Evolutionary conservation across 2,888 invertebrate species (phyloP).

Genomic region (Leptopilina syphax): DNA sequence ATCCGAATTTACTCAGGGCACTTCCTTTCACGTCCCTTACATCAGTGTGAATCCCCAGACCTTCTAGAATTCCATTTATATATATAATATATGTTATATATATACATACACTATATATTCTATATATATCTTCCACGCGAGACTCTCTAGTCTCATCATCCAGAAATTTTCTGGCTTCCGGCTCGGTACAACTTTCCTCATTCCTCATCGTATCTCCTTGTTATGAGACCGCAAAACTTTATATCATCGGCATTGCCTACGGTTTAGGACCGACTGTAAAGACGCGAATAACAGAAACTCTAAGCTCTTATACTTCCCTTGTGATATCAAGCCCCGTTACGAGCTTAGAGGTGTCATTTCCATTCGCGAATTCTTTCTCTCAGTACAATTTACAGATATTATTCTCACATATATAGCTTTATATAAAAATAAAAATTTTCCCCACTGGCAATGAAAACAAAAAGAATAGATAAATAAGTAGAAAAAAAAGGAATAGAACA

Average conservation of each 20-base stretch:
- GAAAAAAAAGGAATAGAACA: too few relatives aligned
- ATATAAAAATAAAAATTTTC: background rate
- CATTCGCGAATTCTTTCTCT: conserved; percentile 3
- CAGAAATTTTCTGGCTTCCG: conserved; percentile 69
- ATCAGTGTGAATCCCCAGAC: background rate
- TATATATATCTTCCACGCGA: conserved; percentile 31
- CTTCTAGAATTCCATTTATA: background rate
- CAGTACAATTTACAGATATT: background rate
- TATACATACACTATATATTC: too few relatives aligned
- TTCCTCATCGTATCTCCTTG: conserved; percentile 69
- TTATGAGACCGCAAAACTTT: conserved; percentile 64
- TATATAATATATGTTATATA: too few relatives aligned
- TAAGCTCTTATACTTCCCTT: conserved; percentile 28
- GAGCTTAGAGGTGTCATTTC: conserved; percentile 20
- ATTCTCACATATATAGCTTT: too few relatives aligned
- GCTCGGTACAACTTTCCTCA: conserved; percentile 66
- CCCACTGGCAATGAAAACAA: background rate
- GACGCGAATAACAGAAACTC: conserved; percentile 34
- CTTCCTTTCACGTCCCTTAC: conserved; percentile 41
- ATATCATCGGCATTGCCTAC: conserved; percentile 46
- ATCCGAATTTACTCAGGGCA: conserved; percentile 52
- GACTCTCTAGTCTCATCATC: conserved; percentile 57
- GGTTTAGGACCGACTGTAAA: conserved; percentile 27
- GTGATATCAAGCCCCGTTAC: conserved; percentile 22
- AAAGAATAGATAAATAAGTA: background rate